phyloP scores from a whole-genome alignment of 2,797 vertebrate genomes.

The Nyctibius grandis region DNA sequence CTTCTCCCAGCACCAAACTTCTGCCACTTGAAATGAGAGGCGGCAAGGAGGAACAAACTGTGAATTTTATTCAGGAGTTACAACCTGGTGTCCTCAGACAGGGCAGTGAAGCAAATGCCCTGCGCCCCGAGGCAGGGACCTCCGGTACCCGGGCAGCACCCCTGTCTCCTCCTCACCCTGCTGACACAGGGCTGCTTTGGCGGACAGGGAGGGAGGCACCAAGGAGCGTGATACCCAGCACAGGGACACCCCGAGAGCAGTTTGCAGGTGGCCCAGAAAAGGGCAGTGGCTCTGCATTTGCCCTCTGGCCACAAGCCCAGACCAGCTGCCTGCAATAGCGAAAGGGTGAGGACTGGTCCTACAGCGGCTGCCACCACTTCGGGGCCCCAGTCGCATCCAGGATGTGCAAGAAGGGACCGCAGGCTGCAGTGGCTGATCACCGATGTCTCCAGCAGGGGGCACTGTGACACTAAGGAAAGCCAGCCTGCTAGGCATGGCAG shows the following conservation, averaged over 20 bases:
- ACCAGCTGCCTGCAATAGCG: neutral
- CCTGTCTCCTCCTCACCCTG: neutral
- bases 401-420: neutral
- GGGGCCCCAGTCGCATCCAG: neutral
- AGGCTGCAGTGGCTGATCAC: neutral
- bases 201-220: neutral
- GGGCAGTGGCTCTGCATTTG: neutral
- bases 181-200: neutral
- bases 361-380: neutral
- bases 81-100: neutral
- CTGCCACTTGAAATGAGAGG: constrained; percentile 1
- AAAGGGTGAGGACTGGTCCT: neutral
- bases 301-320: neutral
- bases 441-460: constrained; percentile 44
- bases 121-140: neutral
- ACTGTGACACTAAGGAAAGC: constrained; percentile 45
- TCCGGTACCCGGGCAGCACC: neutral
- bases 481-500: neutral
- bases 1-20: neutral
- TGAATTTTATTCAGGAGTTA: constrained; percentile 58
- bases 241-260: neutral
- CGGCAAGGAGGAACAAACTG: neutral
- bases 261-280: neutral
- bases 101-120: neutral
- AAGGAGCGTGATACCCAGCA: neutral